A percentile compares a stretch with the other conserved stretches of the same genome.
Evolutionary conservation across 2,888 invertebrate species (phyloP).

Genomic region (Amorpha juglandis): DNA sequence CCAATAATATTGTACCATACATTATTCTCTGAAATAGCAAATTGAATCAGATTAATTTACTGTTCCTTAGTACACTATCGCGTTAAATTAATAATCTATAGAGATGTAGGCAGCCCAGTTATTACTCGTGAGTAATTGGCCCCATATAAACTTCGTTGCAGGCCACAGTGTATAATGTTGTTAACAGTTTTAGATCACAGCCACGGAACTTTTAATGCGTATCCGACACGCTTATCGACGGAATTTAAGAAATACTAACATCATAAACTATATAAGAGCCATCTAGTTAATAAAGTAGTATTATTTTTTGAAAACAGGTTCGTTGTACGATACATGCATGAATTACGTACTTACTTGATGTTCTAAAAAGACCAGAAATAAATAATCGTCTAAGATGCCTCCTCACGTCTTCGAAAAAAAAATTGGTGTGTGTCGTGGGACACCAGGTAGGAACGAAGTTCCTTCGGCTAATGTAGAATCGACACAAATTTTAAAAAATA

Average conservation of each 20-base stretch:
- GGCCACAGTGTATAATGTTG: background rate
- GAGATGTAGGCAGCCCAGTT: slow-evolving; percentile 7
- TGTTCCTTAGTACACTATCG: background rate
- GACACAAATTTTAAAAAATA: too few relatives aligned
- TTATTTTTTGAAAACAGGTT: too few relatives aligned
- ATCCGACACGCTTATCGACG: slow-evolving; percentile 6
- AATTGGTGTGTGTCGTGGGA: too few relatives aligned
- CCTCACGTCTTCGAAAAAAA: too few relatives aligned
- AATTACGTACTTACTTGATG: too few relatives aligned
- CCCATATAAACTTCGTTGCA: slow-evolving; percentile 10
- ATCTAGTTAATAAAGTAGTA: too few relatives aligned
- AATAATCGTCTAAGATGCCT: too few relatives aligned
- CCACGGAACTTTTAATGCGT: slow-evolving; percentile 5
- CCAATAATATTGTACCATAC: too few relatives aligned
- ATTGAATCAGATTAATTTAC: background rate
- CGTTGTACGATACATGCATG: too few relatives aligned
- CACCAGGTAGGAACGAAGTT: too few relatives aligned
- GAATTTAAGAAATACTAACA: slow-evolving; percentile 8
- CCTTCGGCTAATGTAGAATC: too few relatives aligned
- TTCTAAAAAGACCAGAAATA: too few relatives aligned
- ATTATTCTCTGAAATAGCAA: background rate
- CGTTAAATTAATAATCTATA: slow-evolving; percentile 8
- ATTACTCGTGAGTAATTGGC: slow-evolving; percentile 19
- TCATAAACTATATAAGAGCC: background rate
- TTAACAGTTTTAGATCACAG: slow-evolving; percentile 15